Base-by-base conservation (phyloP, 2,888 invertebrate genomes). In the Steromphala cineraria region DNA sequence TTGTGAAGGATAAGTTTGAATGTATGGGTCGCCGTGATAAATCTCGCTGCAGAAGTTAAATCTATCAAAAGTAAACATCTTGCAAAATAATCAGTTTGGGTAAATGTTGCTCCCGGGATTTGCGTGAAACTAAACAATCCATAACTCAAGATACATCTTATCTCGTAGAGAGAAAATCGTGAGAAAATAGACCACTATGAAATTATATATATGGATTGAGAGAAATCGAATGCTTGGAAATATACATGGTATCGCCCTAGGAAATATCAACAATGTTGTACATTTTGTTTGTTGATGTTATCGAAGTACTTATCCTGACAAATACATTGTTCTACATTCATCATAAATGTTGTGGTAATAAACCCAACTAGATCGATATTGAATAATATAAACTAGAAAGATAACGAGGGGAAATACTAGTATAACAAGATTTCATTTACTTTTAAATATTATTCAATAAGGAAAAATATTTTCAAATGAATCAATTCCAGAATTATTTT, bases 51-150 rank as follows among this genome's bases (percentile, higher is more conserved):
- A 71, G 19, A 19, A 36, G 71, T 31, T 36, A 40, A 71, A 71
- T 19, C 28, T 36, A 71, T 71, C 19, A 71, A 36, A 40, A 2
- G 13, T 31, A 31, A 71, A 71, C 36, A 36, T 40, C 40, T 31
- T 71, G 71, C 15, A 71, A 71, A 71, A 15, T 17, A 31, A 71
- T 71, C 15, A 71, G 31, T 71, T 71, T 36, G 31, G 36, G 71
- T 36, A 71, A 71, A 71, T 71, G 71, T 40, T 71, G 28, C 40
- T n/a, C 71, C 36, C 2, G 71, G 17, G 71, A 36, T 36, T 36
- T 17, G 36, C 71, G 17, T 40, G 71, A 71, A 71, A 31, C 71
- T 10, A 36, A 71, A 71, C 71, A 71, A 71, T 71, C 31, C 71
- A 71, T 36, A 71, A 71, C 71, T 71, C 40, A n/a, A 10, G 71